These are phyloP conservation scores for Ephestia elutella DNA, from an alignment of 1,140 invertebrate genomes.

Conservation along the genomic window DNA sequence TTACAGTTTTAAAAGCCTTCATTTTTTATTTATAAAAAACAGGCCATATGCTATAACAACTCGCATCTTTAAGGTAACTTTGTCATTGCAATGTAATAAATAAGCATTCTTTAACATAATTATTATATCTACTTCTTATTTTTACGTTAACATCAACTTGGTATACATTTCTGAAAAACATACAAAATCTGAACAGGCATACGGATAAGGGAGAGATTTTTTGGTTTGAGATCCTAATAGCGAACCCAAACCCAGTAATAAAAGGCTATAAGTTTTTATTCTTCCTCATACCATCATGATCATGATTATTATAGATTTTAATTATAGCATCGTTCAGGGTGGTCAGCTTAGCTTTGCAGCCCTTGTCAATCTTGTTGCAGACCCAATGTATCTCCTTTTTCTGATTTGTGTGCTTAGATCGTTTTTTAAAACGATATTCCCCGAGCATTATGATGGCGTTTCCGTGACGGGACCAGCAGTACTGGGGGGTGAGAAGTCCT, in stretches of 20 bases:
- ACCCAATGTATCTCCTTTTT: slow-evolving; percentile 62
- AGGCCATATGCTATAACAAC: too few relatives aligned
- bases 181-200: too few relatives aligned
- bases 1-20: too few relatives aligned
- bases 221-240: too few relatives aligned
- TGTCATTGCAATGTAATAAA: too few relatives aligned
- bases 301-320: slow-evolving; percentile 58
- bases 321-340: slow-evolving; percentile 62
- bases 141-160: too few relatives aligned
- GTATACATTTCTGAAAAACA: too few relatives aligned
- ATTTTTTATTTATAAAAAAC: too few relatives aligned
- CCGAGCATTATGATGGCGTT: slow-evolving; percentile 64
- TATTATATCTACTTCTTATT: too few relatives aligned
- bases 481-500: slow-evolving; percentile 40
- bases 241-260: neutral
- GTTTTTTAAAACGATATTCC: slow-evolving; percentile 61
- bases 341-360: slow-evolving; percentile 59
- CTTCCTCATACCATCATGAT: slow-evolving; percentile 46
- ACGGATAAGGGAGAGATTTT: too few relatives aligned
- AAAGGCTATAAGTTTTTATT: slow-evolving; percentile 22
- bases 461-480: slow-evolving; percentile 59
- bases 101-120: too few relatives aligned
- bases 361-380: slow-evolving; percentile 62
- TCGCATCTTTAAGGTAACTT: too few relatives aligned
- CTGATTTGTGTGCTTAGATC: slow-evolving; percentile 53